A percentile compares a stretch with the other conserved stretches of the same genome.
These are phyloP conservation scores for Gryllus bimaculatus DNA, from an alignment of 1,140 invertebrate species.

Conservation along the genomic window DNA sequence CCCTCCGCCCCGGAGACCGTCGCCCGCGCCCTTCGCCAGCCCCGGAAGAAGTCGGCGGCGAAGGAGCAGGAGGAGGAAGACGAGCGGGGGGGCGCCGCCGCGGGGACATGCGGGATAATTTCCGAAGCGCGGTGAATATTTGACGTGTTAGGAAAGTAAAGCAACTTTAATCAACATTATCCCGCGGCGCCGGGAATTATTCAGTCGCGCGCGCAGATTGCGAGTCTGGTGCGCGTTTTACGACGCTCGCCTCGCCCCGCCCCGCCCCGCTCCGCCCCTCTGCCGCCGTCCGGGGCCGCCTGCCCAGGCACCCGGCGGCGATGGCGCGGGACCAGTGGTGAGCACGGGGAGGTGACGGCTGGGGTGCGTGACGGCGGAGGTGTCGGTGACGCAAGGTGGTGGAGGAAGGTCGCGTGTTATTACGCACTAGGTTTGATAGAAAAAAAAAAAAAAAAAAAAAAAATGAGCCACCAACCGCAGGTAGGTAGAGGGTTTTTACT, in stretches of 20 bases:
- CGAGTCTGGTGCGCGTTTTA: not conserved
- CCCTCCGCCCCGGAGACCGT: no score
- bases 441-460: no score
- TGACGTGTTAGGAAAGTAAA: not conserved
- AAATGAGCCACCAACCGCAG: no score
- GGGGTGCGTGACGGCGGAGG: no score
- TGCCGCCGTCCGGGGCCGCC: no score
- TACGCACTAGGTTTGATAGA: no score
- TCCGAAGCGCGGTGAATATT: slow-evolving; percentile 3
- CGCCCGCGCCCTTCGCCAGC: no score
- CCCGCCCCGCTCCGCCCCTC: not conserved
- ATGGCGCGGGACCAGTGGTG: not conserved
- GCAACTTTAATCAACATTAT: slow-evolving; percentile 5
- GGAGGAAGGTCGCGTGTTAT: no score
- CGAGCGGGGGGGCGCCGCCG: no score
- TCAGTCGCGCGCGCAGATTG: slow-evolving; percentile 2
- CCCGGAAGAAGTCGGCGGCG: not conserved
- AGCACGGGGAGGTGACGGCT: not conserved
- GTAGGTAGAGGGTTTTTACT: no score
- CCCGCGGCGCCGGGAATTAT: not conserved
- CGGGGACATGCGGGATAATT: not conserved
- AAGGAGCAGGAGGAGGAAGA: no score
- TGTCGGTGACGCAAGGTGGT: no score
- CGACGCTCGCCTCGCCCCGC: not conserved
- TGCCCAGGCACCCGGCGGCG: not conserved